Evolutionary conservation across 2,888 invertebrate genomes (phyloP), one percentile per base, ranked within the genome.

Genomic region (Stenchaetothrips biformis): DNA sequence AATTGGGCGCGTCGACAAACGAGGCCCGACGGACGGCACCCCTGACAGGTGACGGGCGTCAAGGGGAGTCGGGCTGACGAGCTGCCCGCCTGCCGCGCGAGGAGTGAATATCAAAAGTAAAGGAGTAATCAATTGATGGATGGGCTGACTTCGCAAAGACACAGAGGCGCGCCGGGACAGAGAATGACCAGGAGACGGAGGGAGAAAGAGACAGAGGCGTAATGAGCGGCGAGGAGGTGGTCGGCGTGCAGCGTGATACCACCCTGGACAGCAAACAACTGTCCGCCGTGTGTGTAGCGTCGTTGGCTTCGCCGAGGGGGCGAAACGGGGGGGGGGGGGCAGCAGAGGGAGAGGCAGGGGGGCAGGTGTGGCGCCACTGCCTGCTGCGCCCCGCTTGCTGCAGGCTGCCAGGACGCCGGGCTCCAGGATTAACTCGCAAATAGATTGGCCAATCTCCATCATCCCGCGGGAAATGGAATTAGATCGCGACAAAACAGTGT

Each of bases 391-490:
- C 37, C 37, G 37, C 37, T 37, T 37, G 37, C 37, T 37, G 37
- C 37, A 37, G 37, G 37, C 37, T 37, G 37, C 2, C 37, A 37
- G 37, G 37, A 37, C 4, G 37, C 2, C 37, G 4, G 16, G 21
- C 25, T 8, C 8, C 25, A 21, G 67, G 67, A 74, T 74, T 74
- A 74, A 11, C 67, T 74, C 6, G 67, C 67, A 74, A 74, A 74
- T 74, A 74, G 67, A 74, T 74, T 74, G 67, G 67, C 67, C 25
- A 74, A 74, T 74, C 67, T 74, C 67, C 67, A 74, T 74, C 67
- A 74, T 74, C 67, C 67, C 25, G 67, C 67, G 21, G 67, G 67
- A 74, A 74, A 74, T 74, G 25, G 67, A 74, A 74, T 74, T 74
- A 74, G 25, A 74, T 25, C 21, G 67, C 67, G 25, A 53, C 53